Evolutionary conservation across 2,888 invertebrate genomes (phyloP).

Genomic region (Lasioglossum figueresi): DNA sequence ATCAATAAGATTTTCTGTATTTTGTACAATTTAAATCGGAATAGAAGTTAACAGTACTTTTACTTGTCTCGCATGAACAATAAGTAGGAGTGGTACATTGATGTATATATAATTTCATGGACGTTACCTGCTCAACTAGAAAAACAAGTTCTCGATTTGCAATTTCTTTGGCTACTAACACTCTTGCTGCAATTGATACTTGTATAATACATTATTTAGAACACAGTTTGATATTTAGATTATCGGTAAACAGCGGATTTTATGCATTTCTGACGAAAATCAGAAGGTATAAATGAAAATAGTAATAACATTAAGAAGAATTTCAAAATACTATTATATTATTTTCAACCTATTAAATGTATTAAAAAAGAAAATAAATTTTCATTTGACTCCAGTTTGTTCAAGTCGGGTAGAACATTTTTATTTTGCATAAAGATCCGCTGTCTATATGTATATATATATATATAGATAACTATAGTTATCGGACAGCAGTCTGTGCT

Average conservation of each 20-base stretch:
- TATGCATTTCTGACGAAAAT: no score
- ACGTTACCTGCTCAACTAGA: slow-evolving; percentile 71
- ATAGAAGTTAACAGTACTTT: slow-evolving; percentile 55
- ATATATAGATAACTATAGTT: no score
- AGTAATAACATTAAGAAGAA: no score
- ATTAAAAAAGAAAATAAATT: no score
- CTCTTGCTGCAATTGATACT: slow-evolving; percentile 25
- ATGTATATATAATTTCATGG: slow-evolving; percentile 74
- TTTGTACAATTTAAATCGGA: slow-evolving; percentile 17
- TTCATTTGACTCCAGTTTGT: no score
- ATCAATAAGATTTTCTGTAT: not conserved
- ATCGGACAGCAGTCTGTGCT: not conserved
- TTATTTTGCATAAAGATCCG: no score
- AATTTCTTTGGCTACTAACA: slow-evolving; percentile 56
- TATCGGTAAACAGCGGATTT: not conserved
- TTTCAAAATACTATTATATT: no score
- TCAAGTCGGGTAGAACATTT: no score
- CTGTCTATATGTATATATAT: no score
- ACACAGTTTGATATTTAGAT: slow-evolving; percentile 2
- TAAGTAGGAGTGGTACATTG: slow-evolving; percentile 72
- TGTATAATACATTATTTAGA: slow-evolving; percentile 18
- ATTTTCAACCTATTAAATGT: no score
- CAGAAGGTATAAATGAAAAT: no score
- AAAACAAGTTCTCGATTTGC: slow-evolving; percentile 75
- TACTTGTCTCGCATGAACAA: slow-evolving; percentile 61